Conservation (phyloP, 2,113 vertebrate genomes). For the Notothenia rossii region DNA sequence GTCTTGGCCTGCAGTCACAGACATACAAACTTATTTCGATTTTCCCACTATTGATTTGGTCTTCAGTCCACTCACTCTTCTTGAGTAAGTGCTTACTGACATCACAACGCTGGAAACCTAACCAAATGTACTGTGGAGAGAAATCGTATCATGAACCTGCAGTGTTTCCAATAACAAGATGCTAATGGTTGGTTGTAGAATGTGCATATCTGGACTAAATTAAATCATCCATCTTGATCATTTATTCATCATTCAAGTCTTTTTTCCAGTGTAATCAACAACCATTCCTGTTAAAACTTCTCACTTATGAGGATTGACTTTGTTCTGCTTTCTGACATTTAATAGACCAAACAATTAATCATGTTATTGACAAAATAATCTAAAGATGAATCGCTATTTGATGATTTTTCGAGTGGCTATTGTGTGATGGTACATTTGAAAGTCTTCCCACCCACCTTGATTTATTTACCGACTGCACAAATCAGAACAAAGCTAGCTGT, state of each 20-base stretch:
- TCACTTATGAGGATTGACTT: neutral
- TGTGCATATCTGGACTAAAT: no score
- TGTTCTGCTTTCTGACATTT: neutral
- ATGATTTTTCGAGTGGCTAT: neutral
- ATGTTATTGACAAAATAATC: neutral
- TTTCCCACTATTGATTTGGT: constrained; percentile 24
- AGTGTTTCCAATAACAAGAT: neutral
- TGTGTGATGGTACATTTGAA: neutral
- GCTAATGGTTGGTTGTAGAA: neutral
- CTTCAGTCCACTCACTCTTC: neutral
- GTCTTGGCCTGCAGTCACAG: neutral
- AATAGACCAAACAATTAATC: neutral
- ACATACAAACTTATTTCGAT: neutral
- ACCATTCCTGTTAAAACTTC: neutral
- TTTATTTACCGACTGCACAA: constrained; percentile 18
- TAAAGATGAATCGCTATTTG: neutral
- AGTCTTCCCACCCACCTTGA: constrained; percentile 27
- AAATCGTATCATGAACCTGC: neutral
- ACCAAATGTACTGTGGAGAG: neutral
- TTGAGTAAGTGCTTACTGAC: neutral
- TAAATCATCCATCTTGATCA: neutral
- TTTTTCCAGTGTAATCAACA: neutral
- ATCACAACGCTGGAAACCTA: neutral
- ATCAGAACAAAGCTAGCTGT: constrained; percentile 5
- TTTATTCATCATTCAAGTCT: no score